phyloP scores from a whole-genome alignment of 2,113 vertebrate genomes.

The Orientallactaga bullata region DNA sequence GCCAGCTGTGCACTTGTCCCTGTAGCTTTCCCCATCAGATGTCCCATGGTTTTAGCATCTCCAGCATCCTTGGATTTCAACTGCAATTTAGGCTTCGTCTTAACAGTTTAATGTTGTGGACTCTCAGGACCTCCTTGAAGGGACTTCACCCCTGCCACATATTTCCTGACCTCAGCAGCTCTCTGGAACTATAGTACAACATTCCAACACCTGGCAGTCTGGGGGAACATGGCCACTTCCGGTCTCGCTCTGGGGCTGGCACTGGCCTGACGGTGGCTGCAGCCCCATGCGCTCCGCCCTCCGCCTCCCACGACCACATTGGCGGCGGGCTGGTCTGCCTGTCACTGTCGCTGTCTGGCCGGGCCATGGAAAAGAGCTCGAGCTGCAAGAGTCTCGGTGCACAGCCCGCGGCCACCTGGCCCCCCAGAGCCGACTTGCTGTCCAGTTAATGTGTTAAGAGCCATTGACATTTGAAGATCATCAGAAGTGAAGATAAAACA shows the following conservation, averaged over 20 bases:
- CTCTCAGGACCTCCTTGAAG: no score
- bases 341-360: neutral
- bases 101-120: no score
- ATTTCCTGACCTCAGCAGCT: no score
- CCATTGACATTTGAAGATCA: no score
- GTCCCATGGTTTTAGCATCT: no score
- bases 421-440: slow-evolving; percentile 77
- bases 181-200: no score
- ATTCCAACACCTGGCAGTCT: slow-evolving; percentile 61
- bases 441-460: slow-evolving; percentile 63
- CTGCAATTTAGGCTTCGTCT: no score
- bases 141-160: no score
- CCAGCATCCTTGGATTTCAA: no score
- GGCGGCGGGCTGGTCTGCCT: neutral
- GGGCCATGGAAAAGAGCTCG: slow-evolving; percentile 92
- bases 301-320: neutral
- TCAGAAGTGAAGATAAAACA: no score
- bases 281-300: neutral
- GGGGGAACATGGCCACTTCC: slow-evolving; percentile 94
- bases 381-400: slow-evolving; percentile 92
- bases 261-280: slow-evolving; percentile 51
- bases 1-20: no score
- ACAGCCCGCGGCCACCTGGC: slow-evolving; percentile 74
- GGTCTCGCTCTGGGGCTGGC: slow-evolving; percentile 60
- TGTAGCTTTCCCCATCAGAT: no score